Evolutionary conservation across 2,797 vertebrate genomes (phyloP).

Genomic region (Danio albolineatus): DNA sequence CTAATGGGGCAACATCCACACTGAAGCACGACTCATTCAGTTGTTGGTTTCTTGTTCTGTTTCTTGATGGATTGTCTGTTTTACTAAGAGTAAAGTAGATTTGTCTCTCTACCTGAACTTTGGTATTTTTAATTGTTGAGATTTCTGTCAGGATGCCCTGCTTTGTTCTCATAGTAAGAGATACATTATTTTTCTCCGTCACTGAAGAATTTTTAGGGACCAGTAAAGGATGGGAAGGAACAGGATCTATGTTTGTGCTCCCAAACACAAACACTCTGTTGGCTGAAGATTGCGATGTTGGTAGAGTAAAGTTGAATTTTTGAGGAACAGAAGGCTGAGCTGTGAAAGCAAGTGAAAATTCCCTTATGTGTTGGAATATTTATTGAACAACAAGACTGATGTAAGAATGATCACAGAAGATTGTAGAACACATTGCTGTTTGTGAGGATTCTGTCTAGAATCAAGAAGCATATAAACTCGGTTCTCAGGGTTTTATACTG

Average conservation of each 20-base stretch:
- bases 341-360: constrained; percentile 8
- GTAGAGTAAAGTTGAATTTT: not conserved
- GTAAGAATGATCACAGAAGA: not conserved
- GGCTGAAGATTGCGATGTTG: not conserved
- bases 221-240: not conserved
- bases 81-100: constrained; percentile 30
- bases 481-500: no score
- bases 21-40: not conserved
- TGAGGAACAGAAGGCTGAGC: constrained; percentile 11
- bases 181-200: not conserved
- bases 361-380: not conserved
- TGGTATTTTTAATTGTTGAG: constrained; percentile 1
- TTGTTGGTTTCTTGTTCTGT: not conserved
- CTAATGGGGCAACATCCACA: not conserved
- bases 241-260: not conserved
- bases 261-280: not conserved
- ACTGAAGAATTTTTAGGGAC: not conserved
- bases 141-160: not conserved
- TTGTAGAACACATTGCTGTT: not conserved
- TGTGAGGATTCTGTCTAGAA: not conserved
- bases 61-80: not conserved
- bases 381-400: not conserved
- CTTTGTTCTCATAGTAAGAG: not conserved
- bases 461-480: not conserved
- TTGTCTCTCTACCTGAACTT: constrained; percentile 6